Percentiles rank a stretch among this genome's conserved stretches.
Conservation (phyloP, 2,113 vertebrate species). For the Orientallactaga bullata region DNA sequence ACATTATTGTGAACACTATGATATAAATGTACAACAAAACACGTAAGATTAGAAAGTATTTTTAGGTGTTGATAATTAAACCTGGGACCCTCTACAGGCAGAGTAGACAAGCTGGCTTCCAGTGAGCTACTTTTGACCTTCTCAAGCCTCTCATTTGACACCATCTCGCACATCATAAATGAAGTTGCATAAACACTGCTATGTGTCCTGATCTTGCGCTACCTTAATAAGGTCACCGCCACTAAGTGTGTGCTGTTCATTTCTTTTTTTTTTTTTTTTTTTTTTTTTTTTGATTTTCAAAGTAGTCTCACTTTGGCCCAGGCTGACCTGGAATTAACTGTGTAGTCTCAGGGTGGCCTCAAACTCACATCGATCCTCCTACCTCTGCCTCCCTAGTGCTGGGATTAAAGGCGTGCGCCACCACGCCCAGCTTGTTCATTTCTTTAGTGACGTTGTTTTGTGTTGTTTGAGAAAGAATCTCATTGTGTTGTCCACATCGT, state of each 20-base stretch:
- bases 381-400: too few species aligned
- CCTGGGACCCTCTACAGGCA: not conserved
- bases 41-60: not conserved
- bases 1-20: not conserved
- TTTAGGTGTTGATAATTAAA: not conserved
- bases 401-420: too few species aligned
- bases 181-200: not conserved
- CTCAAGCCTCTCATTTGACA: not conserved
- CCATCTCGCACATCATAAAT: not conserved
- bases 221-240: constrained; percentile 11
- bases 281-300: too few species aligned
- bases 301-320: too few species aligned
- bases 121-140: not conserved
- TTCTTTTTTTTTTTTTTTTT: too few species aligned
- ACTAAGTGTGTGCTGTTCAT: not conserved
- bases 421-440: too few species aligned
- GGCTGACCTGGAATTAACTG: too few species aligned
- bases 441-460: not conserved
- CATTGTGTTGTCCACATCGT: not conserved
- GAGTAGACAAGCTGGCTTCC: not conserved
- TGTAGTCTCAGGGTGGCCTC: too few species aligned
- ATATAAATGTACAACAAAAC: not conserved
- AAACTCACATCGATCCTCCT: too few species aligned
- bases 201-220: not conserved
- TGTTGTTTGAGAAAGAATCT: not conserved